Evolutionary conservation across 2,888 invertebrate species (phyloP), one percentile per base, ranked within the genome.

Genomic region (Cosmia trapezina): DNA sequence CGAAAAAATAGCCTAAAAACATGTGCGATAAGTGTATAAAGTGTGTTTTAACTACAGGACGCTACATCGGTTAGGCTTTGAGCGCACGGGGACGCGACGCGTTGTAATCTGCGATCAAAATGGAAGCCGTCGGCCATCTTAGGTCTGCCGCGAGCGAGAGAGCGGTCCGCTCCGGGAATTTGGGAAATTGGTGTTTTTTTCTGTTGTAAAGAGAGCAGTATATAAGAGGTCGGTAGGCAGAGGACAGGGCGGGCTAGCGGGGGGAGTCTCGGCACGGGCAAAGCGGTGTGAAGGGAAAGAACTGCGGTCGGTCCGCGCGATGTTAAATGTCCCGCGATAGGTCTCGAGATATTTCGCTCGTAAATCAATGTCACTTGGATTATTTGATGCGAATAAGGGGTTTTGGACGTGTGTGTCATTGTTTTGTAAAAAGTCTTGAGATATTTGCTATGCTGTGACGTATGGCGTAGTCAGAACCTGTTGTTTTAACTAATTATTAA

Each of bases 221-320:
- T 95, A 95, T 95, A 95, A 94, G 95, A 95, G 95, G 94, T 94
- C 93, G 94, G 94, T 94, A 93, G 94, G 94, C 93, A 93, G 93
- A 92, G 93, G 93, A 93, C 93, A 92, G 92, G 89, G 91, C 87
- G 86, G 90, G 87, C 86, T 87, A 76, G 87, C 88, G 88, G 93
- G 93, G 94, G 93, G 83, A 89, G 93, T 93, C 95, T 93, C 93
- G 91, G 93, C 94, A 94, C 94, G 91, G 94, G 93, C 94, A 94
- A 93, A 93, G 94, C 96, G 95, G 95, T 95, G 95, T 95, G 96
- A 96, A 96, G 96, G 96, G 96, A 95, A 95, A 94, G 95, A 94
- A 93, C 92, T 91, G 91, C 85, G 91, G 86, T 85, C 81, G 91
- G 85, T 78, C 71, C 89, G 89, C 89, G 84, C 78, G 90, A 4